Evolutionary conservation across 2,888 invertebrate species (phyloP).

Genomic region (Argyra leucocephala): DNA sequence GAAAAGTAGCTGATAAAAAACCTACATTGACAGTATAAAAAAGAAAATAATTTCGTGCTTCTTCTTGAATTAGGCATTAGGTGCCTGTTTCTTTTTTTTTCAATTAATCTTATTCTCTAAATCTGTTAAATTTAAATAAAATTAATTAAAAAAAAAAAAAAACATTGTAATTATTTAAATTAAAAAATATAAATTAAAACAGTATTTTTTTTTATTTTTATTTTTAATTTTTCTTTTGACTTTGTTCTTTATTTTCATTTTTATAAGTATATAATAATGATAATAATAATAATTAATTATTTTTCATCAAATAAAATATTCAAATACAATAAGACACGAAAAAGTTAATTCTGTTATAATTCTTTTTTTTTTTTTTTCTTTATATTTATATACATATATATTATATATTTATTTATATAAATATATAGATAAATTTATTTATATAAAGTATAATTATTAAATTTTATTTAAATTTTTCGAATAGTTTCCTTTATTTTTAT

Average conservation of each 20-base stretch:
- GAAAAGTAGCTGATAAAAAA: too few species aligned
- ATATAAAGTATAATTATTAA: too few species aligned
- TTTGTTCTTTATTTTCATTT: neutral
- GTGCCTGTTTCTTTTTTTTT: too few species aligned
- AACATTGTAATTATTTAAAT: too few species aligned
- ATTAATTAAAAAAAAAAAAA: too few species aligned
- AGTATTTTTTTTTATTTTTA: too few species aligned
- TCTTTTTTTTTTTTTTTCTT: slow-evolving; percentile 14
- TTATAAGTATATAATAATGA: neutral
- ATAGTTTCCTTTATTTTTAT: neutral
- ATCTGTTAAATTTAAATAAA: too few species aligned
- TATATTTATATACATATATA: slow-evolving; percentile 5
- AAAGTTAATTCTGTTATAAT: slow-evolving; percentile 20
- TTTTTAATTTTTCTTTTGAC: neutral
- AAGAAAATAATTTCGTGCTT: too few species aligned
- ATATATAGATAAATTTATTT: neutral
- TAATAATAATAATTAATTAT: neutral
- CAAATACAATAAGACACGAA: slow-evolving; percentile 23
- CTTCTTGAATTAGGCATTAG: too few species aligned
- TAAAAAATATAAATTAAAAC: too few species aligned
- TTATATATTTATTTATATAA: neutral
- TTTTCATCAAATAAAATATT: slow-evolving; percentile 14
- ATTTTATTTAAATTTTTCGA: neutral
- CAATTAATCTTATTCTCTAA: too few species aligned
- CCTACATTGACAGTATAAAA: too few species aligned